Percentiles rank a stretch among this genome's conserved stretches.
Conservation (phyloP, 2,113 vertebrate species). For the Pollachius pollachius region DNA sequence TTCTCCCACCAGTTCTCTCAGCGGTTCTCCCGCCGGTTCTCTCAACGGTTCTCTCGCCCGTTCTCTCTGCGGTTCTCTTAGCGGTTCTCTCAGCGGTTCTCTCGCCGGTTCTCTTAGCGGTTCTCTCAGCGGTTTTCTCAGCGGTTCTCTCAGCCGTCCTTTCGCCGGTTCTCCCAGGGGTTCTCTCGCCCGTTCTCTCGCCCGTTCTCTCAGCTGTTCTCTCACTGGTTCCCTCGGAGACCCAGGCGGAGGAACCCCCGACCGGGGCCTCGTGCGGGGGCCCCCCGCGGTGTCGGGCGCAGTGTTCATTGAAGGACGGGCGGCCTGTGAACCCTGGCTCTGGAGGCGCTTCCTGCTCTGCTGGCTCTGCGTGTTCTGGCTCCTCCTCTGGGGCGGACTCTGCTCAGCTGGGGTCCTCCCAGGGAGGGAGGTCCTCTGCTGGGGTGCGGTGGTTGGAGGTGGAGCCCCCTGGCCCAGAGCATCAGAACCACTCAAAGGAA, state of each 20-base stretch:
- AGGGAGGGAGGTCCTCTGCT: slow-evolving; percentile 9
- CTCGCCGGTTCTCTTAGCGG: no score
- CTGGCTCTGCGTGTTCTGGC: slow-evolving; percentile 5
- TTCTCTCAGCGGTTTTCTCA: no score
- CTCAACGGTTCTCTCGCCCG: neutral
- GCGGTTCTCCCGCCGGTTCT: neutral
- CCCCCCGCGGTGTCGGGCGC: neutral
- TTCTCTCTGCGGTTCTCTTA: no score
- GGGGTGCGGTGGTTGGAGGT: slow-evolving; percentile 1
- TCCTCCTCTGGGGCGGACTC: slow-evolving; percentile 1
- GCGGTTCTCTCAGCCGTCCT: no score
- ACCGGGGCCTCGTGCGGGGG: neutral
- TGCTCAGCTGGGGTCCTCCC: neutral
- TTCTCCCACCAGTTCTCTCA: no score
- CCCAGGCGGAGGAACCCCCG: slow-evolving; percentile 18
- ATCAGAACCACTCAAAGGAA: no score
- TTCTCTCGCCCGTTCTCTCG: slow-evolving; percentile 5
- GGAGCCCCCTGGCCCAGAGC: no score
- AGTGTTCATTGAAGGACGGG: neutral
- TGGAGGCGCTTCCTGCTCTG: neutral
- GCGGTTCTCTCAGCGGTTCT: no score
- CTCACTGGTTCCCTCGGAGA: slow-evolving; percentile 13
- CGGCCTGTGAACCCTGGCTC: slow-evolving; percentile 5
- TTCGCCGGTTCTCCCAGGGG: slow-evolving; percentile 16
- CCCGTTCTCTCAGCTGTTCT: no score